Conservation (phyloP, 2,797 vertebrate genomes). For the Clamator glandarius region DNA sequence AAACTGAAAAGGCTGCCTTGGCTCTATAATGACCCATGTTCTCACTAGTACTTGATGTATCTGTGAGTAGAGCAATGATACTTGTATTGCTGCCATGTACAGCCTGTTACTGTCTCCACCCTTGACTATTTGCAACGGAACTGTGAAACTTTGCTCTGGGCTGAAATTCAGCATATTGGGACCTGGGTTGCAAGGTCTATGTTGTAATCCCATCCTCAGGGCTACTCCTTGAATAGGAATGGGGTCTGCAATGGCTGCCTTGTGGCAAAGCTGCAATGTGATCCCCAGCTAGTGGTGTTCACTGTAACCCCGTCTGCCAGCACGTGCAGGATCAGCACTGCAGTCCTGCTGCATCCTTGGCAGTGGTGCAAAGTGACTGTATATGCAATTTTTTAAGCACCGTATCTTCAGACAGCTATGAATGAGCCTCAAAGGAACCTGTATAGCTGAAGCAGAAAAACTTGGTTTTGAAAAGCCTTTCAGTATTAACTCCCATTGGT, state of each 20-base stretch:
- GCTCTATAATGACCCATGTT: neutral
- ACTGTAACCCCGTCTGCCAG: accelerated
- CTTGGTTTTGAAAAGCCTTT: constrained; percentile 40
- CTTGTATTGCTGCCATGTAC: neutral
- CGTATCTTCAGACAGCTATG: neutral
- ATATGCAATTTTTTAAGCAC: constrained; percentile 1
- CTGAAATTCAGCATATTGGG: neutral
- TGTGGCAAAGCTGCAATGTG: accelerated
- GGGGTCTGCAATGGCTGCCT: neutral
- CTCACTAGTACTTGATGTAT: neutral
- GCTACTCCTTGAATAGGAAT: neutral
- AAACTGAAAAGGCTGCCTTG: neutral
- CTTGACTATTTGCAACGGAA: neutral
- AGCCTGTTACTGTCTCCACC: neutral
- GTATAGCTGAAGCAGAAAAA: neutral
- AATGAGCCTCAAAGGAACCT: neutral
- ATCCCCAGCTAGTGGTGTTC: neutral
- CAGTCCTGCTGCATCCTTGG: constrained; percentile 44
- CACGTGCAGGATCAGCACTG: accelerated
- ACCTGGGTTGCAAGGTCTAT: neutral
- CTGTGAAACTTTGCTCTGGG: neutral
- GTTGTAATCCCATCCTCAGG: neutral
- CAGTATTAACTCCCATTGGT: constrained; percentile 56
- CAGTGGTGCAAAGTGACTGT: neutral
- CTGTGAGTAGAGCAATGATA: neutral